Evolutionary conservation across 1,140 invertebrate species (phyloP).

Genomic region (Calephelis virginiensis): DNA sequence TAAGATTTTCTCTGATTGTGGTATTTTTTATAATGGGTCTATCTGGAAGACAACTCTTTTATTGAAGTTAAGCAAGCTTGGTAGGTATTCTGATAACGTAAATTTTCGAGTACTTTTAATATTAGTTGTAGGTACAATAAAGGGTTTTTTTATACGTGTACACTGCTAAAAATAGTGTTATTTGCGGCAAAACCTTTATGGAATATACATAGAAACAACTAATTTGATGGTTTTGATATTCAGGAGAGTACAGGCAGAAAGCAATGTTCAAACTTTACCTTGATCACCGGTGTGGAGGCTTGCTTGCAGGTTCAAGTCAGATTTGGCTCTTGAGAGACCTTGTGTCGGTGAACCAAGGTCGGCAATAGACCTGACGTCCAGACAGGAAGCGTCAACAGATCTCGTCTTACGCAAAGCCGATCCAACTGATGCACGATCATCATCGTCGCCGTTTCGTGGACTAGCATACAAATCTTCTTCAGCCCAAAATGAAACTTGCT

Average conservation of each 20-base stretch:
- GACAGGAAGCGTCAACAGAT: constrained; percentile 92
- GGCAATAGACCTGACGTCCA: constrained; percentile 87
- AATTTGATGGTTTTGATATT: not conserved
- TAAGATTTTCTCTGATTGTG: too few relatives aligned
- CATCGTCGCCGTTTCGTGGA: constrained; percentile 81
- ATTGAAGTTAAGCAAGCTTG: too few relatives aligned
- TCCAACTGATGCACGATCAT: constrained; percentile 81
- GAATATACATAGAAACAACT: not conserved
- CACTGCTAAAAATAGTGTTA: too few relatives aligned
- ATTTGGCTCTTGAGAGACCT: constrained; percentile 88
- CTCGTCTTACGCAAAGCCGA: constrained; percentile 91
- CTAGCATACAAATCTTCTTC: constrained; percentile 86
- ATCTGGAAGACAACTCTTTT: too few relatives aligned
- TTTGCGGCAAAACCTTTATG: too few relatives aligned
- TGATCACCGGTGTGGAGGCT: constrained; percentile 62
- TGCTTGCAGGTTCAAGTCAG: constrained; percentile 89
- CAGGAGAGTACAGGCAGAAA: not conserved
- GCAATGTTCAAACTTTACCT: constrained; percentile 34
- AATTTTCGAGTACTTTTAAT: too few relatives aligned
- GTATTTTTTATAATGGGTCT: too few relatives aligned
- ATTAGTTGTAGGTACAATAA: too few relatives aligned
- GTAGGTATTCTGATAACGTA: too few relatives aligned
- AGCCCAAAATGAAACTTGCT: constrained; percentile 89
- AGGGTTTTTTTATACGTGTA: too few relatives aligned
- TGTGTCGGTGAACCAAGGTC: constrained; percentile 80